These are phyloP conservation scores for Limnephilus rhombicus DNA, from an alignment of 2,888 invertebrate species.

Conservation along the genomic window DNA sequence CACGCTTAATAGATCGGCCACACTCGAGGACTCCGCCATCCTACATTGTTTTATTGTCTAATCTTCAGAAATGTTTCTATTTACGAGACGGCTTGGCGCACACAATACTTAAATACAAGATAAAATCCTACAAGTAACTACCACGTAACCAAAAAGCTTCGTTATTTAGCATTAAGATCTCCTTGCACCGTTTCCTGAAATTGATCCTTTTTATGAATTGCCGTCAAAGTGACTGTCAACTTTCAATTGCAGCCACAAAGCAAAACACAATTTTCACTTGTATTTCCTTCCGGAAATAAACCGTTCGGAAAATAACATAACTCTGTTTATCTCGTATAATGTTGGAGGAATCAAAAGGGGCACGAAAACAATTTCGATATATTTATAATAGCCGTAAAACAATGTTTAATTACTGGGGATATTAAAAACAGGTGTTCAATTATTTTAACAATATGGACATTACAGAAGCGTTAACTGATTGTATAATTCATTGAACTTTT, in stretches of 20 bases:
- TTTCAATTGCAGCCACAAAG: background rate
- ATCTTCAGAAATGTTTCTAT: constrained; percentile 21
- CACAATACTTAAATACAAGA: background rate
- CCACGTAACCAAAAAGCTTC: background rate
- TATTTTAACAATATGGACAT: too few species aligned
- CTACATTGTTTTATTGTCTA: background rate
- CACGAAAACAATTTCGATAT: background rate
- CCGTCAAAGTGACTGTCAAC: background rate
- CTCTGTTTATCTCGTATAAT: background rate
- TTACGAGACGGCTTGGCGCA: constrained; percentile 45
- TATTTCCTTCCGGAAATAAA: background rate
- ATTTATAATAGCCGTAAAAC: background rate
- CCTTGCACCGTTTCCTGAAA: background rate
- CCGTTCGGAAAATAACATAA: background rate
- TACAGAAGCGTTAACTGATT: too few species aligned
- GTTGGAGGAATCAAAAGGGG: background rate
- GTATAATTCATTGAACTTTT: too few species aligned
- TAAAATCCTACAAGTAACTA: background rate
- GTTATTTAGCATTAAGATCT: background rate
- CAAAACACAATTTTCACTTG: background rate
- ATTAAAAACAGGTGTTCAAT: too few species aligned
- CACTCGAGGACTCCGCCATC: background rate
- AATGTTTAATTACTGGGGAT: background rate
- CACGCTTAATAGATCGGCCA: background rate
- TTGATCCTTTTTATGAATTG: background rate